Conservation (phyloP, 2,888 invertebrate species). For the Cataglyphis cursor region DNA sequence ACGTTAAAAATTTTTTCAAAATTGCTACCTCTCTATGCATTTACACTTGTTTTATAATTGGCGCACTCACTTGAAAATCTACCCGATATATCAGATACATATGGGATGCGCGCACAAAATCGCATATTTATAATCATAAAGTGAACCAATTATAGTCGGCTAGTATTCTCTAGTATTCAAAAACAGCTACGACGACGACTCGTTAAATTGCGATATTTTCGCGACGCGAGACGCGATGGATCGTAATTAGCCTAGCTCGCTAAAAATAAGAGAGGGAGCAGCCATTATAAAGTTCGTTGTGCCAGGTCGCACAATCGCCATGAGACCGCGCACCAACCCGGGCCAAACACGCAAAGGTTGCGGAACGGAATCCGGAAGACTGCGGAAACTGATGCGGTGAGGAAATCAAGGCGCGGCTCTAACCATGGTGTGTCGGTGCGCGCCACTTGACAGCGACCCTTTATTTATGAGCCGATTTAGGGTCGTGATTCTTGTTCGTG, state of each 20-base stretch:
- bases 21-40: background rate
- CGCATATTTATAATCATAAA: slow-evolving; percentile 33
- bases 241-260: slow-evolving; percentile 34
- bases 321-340: background rate
- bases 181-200: too few species aligned
- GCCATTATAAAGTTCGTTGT: slow-evolving; percentile 51
- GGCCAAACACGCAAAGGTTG: slow-evolving; percentile 37
- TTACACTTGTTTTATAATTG: background rate
- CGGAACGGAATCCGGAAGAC: slow-evolving; percentile 53
- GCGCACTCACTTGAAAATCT: background rate
- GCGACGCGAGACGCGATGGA: slow-evolving; percentile 20
- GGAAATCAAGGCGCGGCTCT: slow-evolving; percentile 23
- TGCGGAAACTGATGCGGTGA: slow-evolving; percentile 28
- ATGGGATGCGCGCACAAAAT: background rate
- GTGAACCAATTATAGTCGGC: slow-evolving; percentile 34
- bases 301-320: slow-evolving; percentile 44
- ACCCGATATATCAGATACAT: background rate
- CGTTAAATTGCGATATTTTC: background rate
- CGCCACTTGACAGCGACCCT: slow-evolving; percentile 54
- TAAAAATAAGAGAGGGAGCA: slow-evolving; percentile 38
- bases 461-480: slow-evolving; percentile 72
- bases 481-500: slow-evolving; percentile 67
- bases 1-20: background rate
- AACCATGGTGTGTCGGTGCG: background rate
- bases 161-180: background rate